phyloP scores from a whole-genome alignment of 2,888 invertebrate species.

The Ormyrus nitidulus region DNA sequence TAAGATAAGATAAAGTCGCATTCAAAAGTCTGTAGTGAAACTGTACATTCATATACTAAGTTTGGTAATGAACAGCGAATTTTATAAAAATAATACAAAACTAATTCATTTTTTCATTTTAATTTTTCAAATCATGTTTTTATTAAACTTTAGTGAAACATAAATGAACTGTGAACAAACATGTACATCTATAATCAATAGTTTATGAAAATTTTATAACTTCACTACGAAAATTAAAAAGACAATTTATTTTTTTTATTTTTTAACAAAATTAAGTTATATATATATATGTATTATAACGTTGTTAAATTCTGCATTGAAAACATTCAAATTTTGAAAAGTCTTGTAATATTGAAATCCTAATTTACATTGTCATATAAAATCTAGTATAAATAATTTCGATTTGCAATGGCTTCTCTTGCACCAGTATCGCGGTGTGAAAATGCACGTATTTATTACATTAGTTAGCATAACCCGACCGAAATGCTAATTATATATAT shows the following conservation, averaged over 20 bases:
- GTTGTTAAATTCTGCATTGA: constrained; percentile 5
- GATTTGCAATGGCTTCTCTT: constrained; percentile 39
- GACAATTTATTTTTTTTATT: neutral
- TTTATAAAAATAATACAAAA: constrained; percentile 45
- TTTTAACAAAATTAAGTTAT: neutral
- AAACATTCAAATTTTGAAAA: neutral
- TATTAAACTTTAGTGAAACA: too few relatives aligned
- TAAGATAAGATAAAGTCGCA: constrained; percentile 49
- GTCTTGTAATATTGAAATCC: constrained; percentile 40
- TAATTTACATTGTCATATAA: constrained; percentile 17
- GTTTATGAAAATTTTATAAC: constrained; percentile 14
- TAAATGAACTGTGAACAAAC: too few relatives aligned
- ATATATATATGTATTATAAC: neutral
- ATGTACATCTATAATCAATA: neutral
- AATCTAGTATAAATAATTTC: constrained; percentile 34
- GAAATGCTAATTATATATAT: constrained; percentile 24
- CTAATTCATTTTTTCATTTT: constrained; percentile 42
- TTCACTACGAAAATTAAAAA: neutral
- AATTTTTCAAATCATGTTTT: constrained; percentile 29
- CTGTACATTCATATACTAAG: constrained; percentile 45
- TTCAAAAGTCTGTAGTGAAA: constrained; percentile 44
- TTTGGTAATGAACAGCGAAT: constrained; percentile 40
- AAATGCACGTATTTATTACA: constrained; percentile 8
- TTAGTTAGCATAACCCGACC: constrained; percentile 35
- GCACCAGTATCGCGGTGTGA: constrained; percentile 15